phyloP scores from a whole-genome alignment of 2,113 vertebrate genomes.

The Marmota monax region DNA sequence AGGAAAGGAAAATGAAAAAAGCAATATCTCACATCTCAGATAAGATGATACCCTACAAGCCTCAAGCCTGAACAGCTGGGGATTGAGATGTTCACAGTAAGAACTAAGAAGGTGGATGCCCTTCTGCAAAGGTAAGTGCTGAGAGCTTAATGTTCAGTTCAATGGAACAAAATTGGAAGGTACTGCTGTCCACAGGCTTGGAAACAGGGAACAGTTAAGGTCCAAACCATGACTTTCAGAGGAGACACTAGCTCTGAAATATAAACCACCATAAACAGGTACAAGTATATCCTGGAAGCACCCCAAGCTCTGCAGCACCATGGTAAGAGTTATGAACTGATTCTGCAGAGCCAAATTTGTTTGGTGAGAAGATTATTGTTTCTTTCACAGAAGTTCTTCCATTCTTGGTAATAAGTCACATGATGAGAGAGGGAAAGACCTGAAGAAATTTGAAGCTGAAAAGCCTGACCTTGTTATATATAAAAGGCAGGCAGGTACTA shows the following conservation, averaged over 20 bases:
- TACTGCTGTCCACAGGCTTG: neutral
- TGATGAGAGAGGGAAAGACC: neutral
- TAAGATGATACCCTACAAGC: neutral
- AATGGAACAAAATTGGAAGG: slow-evolving; percentile 1
- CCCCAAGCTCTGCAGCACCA: neutral
- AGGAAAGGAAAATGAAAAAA: neutral
- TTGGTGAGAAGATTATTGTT: neutral
- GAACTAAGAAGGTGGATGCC: neutral
- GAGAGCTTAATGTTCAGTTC: slow-evolving; percentile 1
- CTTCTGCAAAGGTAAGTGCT: neutral
- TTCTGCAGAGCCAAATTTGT: neutral
- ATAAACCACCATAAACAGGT: neutral
- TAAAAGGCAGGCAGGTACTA: neutral
- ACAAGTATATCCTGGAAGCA: neutral
- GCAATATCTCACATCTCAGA: neutral
- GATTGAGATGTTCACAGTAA: neutral
- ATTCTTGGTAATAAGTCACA: neutral
- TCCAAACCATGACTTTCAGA: neutral
- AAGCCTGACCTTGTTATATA: neutral
- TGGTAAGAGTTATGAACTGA: rapidly evolving
- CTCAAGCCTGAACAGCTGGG: neutral
- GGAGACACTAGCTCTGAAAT: neutral
- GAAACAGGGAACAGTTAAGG: neutral
- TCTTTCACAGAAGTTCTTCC: neutral
- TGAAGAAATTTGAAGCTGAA: neutral